Percentiles rank a stretch among this genome's conserved stretches.
Evolutionary conservation across 2,888 invertebrate genomes (phyloP).

Genomic region (Drosophila monieri): DNA sequence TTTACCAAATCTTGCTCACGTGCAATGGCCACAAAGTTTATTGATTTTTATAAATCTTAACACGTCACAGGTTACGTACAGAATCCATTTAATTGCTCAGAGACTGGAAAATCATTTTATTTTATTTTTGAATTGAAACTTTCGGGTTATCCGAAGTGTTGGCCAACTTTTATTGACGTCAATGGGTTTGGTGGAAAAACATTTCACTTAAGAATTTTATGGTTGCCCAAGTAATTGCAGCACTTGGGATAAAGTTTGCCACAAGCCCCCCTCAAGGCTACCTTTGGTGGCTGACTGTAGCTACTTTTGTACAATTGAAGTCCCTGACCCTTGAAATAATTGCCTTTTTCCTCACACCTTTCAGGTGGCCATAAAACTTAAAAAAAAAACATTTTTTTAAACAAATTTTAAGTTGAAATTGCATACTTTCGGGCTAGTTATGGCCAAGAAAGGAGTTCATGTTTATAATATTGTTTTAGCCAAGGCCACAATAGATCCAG

Average conservation of each 20-base stretch:
- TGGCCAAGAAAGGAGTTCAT: neutral
- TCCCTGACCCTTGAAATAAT: neutral
- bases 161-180: slow-evolving; percentile 10
- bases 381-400: neutral
- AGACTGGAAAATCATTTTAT: slow-evolving; percentile 4
- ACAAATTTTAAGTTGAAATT: neutral
- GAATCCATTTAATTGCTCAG: neutral
- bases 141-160: slow-evolving; percentile 1
- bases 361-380: neutral
- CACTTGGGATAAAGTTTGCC: slow-evolving; percentile 3
- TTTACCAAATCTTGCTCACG: slow-evolving; percentile 30
- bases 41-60: slow-evolving; percentile 1
- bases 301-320: neutral
- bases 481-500: slow-evolving; percentile 72
- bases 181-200: neutral
- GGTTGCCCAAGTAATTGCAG: slow-evolving; percentile 6
- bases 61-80: slow-evolving; percentile 30
- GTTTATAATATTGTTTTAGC: slow-evolving; percentile 65
- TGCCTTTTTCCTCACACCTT: neutral
- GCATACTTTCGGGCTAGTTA: slow-evolving; percentile 39
- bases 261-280: neutral
- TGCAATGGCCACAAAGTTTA: slow-evolving; percentile 26
- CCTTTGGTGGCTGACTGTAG: neutral
- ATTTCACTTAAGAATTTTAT: slow-evolving; percentile 12
- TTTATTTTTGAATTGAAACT: neutral